Conservation (phyloP, 2,888 invertebrate genomes). For the Actias luna region DNA sequence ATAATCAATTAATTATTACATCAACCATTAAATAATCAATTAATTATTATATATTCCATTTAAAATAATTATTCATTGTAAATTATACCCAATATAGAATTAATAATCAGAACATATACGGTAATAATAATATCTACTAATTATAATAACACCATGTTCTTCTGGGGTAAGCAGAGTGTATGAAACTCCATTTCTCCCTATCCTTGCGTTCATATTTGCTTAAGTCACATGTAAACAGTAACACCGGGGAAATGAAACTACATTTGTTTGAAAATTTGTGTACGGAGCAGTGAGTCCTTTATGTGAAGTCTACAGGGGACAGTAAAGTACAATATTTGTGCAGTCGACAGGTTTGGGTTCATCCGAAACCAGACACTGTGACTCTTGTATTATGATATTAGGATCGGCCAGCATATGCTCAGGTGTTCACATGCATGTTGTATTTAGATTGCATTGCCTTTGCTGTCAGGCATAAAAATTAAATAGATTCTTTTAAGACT, state of each 20-base stretch:
- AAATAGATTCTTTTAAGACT: too few species aligned
- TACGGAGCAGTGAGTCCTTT: too few species aligned
- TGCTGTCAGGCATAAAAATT: too few species aligned
- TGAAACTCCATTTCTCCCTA: background rate
- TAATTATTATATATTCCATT: background rate
- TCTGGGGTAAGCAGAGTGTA: background rate
- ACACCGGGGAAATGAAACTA: background rate
- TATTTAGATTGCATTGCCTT: too few species aligned
- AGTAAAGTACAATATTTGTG: too few species aligned
- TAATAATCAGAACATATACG: background rate
- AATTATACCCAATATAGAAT: background rate
- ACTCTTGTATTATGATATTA: too few species aligned
- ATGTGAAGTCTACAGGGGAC: too few species aligned
- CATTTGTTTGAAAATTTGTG: background rate
- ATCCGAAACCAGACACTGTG: too few species aligned
- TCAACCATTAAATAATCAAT: background rate
- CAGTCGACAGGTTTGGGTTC: too few species aligned
- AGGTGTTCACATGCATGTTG: too few species aligned
- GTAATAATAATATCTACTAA: background rate
- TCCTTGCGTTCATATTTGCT: conserved; percentile 4
- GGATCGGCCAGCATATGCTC: too few species aligned
- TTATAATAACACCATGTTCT: background rate
- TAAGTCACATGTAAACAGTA: background rate
- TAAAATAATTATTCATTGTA: background rate
- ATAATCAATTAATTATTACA: background rate